Evolutionary conservation across 2,888 invertebrate genomes (phyloP), one percentile per base, ranked within the genome.

Genomic region (Salticus scenicus): DNA sequence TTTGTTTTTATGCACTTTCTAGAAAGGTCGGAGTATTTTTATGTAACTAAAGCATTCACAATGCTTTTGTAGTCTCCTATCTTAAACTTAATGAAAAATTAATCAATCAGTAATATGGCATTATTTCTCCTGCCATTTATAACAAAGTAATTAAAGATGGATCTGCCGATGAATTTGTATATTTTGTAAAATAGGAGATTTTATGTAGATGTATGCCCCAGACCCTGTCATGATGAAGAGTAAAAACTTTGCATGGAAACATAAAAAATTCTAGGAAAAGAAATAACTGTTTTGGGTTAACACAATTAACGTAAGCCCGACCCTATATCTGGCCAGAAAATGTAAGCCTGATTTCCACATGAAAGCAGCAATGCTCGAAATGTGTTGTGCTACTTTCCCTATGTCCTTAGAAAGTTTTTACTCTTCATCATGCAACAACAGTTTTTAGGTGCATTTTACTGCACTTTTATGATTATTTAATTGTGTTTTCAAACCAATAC

Each of bases 131-230:
- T 76, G 82, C 82, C 82, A 71, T 28, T 72, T 42, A 76, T 37
- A 37, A 76, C 76, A 83, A 83, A 83, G 82, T 83, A 83, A 76
- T 71, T 64, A 66, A 66, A 66, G 51, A 47, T 31, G 42, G 64
- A 82, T 24, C 41, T 75, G 37, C 31, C 37, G 42, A 41, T 69
- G 75, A 31, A 81, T 75, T 75, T 82, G 75, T 82, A 82, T 75
- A 82, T 82, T 82, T 82, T 82, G 75, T 82, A 82, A 82, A 82
- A 57, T 82, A 81, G 30, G 63, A 64, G 70, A 82, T 75, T 82
- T 75, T 82, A 82, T 64, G 69, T 82, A 67, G 37, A 82, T 75
- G 75, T 82, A 71, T 64, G 70, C 75, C 75, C 47, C 63, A 75
- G n/a, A n/a, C n/a, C n/a, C n/a, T n/a, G n/a, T n/a, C n/a, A n/a